Evolutionary conservation across 2,113 vertebrate species (phyloP).

Genomic region (Eulemur rufifrons): DNA sequence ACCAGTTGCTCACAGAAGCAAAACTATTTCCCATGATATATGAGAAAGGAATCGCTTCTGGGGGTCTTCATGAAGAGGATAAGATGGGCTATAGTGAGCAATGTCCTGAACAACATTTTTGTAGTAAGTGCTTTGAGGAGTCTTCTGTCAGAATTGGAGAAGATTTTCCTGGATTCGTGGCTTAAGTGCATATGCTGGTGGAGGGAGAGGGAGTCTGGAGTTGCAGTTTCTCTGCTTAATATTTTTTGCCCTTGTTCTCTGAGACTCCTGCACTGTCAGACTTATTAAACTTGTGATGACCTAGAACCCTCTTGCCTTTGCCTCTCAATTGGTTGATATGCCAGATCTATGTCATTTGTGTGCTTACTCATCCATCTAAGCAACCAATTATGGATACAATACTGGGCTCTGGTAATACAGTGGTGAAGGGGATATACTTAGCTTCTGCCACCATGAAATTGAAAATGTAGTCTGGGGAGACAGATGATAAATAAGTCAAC

Average conservation of each 20-base stretch:
- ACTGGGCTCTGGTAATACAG: neutral
- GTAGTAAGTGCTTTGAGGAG: neutral
- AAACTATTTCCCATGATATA: conserved; percentile 9
- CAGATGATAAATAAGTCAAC: neutral
- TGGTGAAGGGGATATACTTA: neutral
- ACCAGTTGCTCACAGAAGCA: neutral
- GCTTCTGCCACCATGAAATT: neutral
- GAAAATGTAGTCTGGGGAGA: neutral
- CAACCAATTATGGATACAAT: neutral
- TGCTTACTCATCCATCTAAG: neutral
- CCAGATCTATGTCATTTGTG: neutral
- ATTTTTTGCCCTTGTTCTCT: neutral
- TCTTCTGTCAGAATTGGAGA: neutral
- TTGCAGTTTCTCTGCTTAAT: neutral
- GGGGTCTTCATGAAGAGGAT: neutral
- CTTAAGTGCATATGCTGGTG: neutral
- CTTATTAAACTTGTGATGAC: neutral
- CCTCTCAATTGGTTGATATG: neutral
- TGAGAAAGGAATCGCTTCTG: neutral
- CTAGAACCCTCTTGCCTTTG: neutral
- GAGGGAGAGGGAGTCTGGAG: neutral
- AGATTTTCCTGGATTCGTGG: neutral
- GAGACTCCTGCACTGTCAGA: neutral
- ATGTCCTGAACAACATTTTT: neutral
- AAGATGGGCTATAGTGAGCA: neutral